phyloP scores from a whole-genome alignment of 35 echinoderm and acorn worm species.

The Diadema setosum region DNA sequence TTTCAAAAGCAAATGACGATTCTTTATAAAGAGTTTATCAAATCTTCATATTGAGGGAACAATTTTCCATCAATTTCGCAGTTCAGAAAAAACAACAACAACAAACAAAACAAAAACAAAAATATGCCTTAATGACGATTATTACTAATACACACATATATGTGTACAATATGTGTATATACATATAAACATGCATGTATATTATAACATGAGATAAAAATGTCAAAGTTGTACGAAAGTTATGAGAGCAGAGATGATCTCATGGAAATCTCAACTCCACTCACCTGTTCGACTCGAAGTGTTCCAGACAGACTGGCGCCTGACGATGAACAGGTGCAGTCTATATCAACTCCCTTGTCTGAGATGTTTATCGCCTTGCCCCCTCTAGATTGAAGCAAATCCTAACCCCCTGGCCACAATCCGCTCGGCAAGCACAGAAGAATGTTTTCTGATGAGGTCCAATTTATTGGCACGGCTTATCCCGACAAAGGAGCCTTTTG shows the following conservation, averaged over 20 bases:
- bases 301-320: conserved; percentile 14
- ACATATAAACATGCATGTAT: not conserved
- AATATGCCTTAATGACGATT: not conserved
- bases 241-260: not conserved
- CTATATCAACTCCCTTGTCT: not conserved
- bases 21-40: too few relatives aligned
- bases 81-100: too few relatives aligned
- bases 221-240: too few relatives aligned
- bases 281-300: not conserved
- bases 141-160: not conserved
- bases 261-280: not conserved
- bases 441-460: not conserved
- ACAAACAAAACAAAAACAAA: not conserved
- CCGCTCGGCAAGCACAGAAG: not conserved
- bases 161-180: not conserved
- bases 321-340: not conserved
- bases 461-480: conserved; percentile 1
- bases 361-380: not conserved
- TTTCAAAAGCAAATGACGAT: too few relatives aligned
- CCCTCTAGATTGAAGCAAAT: not conserved
- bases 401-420: not conserved
- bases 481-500: not conserved
- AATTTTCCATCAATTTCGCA: too few relatives aligned
- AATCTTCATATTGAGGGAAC: too few relatives aligned
- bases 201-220: not conserved